Evolutionary conservation across 2,113 vertebrate genomes (phyloP).

Genomic region (Hiodon alosoides): DNA sequence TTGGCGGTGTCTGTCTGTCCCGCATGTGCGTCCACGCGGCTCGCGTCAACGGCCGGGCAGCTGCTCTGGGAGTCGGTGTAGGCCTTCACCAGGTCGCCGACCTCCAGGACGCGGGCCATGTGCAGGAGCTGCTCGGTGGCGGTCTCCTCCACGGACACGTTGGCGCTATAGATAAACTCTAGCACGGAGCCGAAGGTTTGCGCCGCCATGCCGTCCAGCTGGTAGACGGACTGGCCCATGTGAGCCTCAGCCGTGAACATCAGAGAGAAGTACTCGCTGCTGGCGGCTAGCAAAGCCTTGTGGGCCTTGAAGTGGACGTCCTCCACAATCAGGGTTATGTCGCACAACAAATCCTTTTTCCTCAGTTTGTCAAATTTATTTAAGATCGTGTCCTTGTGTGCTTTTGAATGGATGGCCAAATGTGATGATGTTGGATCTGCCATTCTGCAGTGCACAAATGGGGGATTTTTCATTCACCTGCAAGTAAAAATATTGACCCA

Average conservation of each 20-base stretch:
- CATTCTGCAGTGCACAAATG: slow-evolving; percentile 55
- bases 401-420: slow-evolving; percentile 68
- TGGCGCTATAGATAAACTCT: slow-evolving; percentile 90
- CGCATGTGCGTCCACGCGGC: neutral
- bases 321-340: slow-evolving; percentile 86
- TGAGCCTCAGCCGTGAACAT: slow-evolving; percentile 81
- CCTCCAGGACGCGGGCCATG: slow-evolving; percentile 77
- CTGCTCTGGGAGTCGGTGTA: slow-evolving; percentile 60
- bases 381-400: slow-evolving; percentile 76
- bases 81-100: slow-evolving; percentile 74
- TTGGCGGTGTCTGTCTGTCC: slow-evolving; percentile 22
- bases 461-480: slow-evolving; percentile 12
- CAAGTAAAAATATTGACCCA: neutral
- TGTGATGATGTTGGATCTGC: slow-evolving; percentile 44
- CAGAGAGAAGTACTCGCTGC: slow-evolving; percentile 88
- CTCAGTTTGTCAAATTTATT: slow-evolving; percentile 78
- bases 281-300: slow-evolving; percentile 89
- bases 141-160: slow-evolving; percentile 69
- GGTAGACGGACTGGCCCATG: slow-evolving; percentile 65
- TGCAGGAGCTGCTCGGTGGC: slow-evolving; percentile 74
- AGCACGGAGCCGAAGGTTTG: slow-evolving; percentile 72
- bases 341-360: slow-evolving; percentile 80
- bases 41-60: neutral
- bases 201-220: slow-evolving; percentile 77
- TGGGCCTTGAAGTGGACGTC: slow-evolving; percentile 86